Base-by-base conservation (phyloP, 2,797 vertebrate genomes). In the Argyrosomus regius region DNA sequence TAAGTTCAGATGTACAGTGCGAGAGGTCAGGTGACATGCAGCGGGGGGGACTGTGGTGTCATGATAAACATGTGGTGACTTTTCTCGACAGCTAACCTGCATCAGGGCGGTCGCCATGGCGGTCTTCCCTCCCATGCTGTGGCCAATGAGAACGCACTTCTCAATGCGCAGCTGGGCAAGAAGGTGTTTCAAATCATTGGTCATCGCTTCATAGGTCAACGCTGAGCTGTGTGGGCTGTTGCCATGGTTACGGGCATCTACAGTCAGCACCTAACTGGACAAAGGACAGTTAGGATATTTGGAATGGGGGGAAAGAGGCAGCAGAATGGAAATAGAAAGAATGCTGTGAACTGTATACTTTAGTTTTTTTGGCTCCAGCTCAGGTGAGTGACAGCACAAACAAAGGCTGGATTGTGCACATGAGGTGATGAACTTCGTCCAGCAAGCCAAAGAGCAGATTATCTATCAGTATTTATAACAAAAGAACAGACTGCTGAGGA, bases 111-210 rank as follows among this genome's bases (percentile, higher is more conserved):
- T 91, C 0, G 93, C 89, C 98, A 99, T 99, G 81, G 97, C 98
- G 0, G 97, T 97, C 85, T 98, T 99, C 59, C 98, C 98, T 43
- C 98, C 98, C 98, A 99, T 99, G 94, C 98, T 99, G 92, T 99
- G 98, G 46, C 98, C 98, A 43, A 99, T 83, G 6, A 99, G 93
- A 88, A 98, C 90, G 17, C 97, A 98, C 86, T 96, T 96, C 52
- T 90, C 84, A 18, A 99, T 95, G 75, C 75, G 95, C 79, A 98
- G 94, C 91, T 92, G 94, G 49, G 75, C 63, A 43, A 99, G 94
- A 35, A 99, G 96, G 57, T 95, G 95, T 77, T 94, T 96, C 64
- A 99, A 82, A 3, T 99, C 98, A 5, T 80, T 73, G 39, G 94
- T 94, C 98, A 99, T 99, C 0, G 93, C 96, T 72, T 97, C 96